These are phyloP conservation scores for Eupithecia dodoneata DNA, from an alignment of 2,888 invertebrate genomes.

Conservation along the genomic window DNA sequence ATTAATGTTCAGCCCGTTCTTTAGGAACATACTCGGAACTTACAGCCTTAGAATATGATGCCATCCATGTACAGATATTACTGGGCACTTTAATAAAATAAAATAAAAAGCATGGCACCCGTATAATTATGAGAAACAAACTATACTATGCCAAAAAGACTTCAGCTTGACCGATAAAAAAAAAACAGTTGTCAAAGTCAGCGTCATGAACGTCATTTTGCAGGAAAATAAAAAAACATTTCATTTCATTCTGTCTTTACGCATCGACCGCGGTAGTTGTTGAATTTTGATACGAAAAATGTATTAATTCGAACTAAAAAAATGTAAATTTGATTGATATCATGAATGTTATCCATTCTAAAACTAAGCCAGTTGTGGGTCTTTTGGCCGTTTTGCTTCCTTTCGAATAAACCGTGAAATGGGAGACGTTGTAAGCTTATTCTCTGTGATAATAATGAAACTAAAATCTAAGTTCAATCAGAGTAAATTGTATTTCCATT, in stretches of 20 bases:
- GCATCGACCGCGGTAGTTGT: constrained; percentile 60
- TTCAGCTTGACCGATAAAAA: too few relatives aligned
- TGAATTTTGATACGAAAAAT: constrained; percentile 39
- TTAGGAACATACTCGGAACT: too few relatives aligned
- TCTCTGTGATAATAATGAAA: constrained; percentile 82
- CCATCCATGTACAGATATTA: too few relatives aligned
- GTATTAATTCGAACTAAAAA: constrained; percentile 56
- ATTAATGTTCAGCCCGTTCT: too few relatives aligned
- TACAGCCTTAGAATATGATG: too few relatives aligned
- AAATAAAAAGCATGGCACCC: too few relatives aligned
- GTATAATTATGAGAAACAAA: too few relatives aligned
- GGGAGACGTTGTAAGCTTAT: constrained; percentile 81
- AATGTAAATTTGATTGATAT: constrained; percentile 69
- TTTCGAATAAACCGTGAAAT: constrained; percentile 62
- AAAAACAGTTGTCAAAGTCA: neutral
- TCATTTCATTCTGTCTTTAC: constrained; percentile 54
- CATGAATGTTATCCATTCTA: constrained; percentile 65
- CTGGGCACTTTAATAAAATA: too few relatives aligned
- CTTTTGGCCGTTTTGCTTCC: constrained; percentile 70
- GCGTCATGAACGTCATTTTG: neutral
- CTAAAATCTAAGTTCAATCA: constrained; percentile 81
- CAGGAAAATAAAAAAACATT: neutral
- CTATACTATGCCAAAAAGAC: too few relatives aligned
- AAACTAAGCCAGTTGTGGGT: constrained; percentile 63
- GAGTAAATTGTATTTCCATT: constrained; percentile 77